phyloP scores from a whole-genome alignment of 1,140 invertebrate genomes.

The Nebria ingens region DNA sequence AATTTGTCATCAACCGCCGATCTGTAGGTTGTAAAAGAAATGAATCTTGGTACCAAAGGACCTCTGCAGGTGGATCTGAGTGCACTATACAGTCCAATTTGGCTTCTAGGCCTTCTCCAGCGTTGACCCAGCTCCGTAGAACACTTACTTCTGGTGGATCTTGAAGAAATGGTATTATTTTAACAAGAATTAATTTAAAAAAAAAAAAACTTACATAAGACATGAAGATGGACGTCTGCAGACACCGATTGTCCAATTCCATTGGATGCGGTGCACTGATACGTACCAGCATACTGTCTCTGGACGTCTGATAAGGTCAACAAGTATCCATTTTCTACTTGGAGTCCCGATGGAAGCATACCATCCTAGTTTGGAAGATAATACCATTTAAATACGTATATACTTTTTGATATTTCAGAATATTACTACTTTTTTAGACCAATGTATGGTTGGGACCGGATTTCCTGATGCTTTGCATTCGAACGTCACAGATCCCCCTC shows the following conservation, averaged over 20 bases:
- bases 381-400: background rate
- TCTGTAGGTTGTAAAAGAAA: conserved; percentile 39
- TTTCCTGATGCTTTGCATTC: conserved; percentile 41
- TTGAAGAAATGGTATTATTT: conserved; percentile 25
- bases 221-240: conserved; percentile 45
- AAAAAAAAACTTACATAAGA: conserved; percentile 40
- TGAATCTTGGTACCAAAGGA: conserved; percentile 39
- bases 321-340: conserved; percentile 30
- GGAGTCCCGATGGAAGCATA: conserved; percentile 29
- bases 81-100: conserved; percentile 63
- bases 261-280: conserved; percentile 53
- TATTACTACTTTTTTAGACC: conserved; percentile 37
- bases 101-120: conserved; percentile 59
- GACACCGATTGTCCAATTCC: conserved; percentile 51
- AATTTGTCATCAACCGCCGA: conserved; percentile 34
- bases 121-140: conserved; percentile 60
- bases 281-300: conserved; percentile 49
- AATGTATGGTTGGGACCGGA: conserved; percentile 39
- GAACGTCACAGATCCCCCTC: conserved; percentile 39
- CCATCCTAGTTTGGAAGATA: conserved; percentile 25
- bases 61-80: conserved; percentile 57
- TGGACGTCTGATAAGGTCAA: conserved; percentile 44
- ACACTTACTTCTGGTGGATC: conserved; percentile 59
- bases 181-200: background rate
- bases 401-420: background rate